Conservation (phyloP, 2,113 vertebrate species). For the Prochilodus magdalenae region DNA sequence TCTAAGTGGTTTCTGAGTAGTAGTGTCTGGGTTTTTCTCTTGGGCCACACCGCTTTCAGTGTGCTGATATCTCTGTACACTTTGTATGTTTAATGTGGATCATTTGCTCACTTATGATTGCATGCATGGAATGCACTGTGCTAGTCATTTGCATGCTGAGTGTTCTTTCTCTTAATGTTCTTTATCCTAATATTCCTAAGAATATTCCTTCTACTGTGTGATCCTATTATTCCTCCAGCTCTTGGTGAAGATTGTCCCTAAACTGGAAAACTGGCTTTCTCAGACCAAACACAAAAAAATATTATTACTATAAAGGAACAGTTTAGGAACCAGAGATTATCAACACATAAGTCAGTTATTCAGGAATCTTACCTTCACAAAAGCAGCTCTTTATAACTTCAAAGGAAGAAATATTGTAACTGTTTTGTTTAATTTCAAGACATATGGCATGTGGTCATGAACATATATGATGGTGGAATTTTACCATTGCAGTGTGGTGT, state of each 20-base stretch:
- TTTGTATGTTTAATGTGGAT: constrained; percentile 1
- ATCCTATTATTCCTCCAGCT: neutral
- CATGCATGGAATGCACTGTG: constrained; percentile 11
- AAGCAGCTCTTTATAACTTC: neutral
- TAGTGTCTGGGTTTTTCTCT: constrained; percentile 28
- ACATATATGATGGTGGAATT: neutral
- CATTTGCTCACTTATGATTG: neutral
- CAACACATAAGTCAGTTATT: neutral
- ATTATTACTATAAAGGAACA: neutral
- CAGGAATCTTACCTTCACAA: too few species aligned
- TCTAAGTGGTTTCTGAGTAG: constrained; percentile 36
- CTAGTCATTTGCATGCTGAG: constrained; percentile 6
- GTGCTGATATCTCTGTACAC: neutral
- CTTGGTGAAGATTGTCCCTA: neutral
- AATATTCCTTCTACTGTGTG: neutral
- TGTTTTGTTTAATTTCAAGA: neutral
- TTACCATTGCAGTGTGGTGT: neutral
- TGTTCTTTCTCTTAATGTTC: neutral
- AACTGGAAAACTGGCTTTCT: neutral
- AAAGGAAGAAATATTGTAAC: neutral
- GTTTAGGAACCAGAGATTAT: neutral
- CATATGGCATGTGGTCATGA: neutral
- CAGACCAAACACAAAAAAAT: neutral
- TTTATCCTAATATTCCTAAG: too few species aligned
- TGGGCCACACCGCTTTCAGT: neutral